These are phyloP conservation scores for Adelges cooleyi DNA, from an alignment of 1,140 invertebrate genomes.

Conservation along the genomic window DNA sequence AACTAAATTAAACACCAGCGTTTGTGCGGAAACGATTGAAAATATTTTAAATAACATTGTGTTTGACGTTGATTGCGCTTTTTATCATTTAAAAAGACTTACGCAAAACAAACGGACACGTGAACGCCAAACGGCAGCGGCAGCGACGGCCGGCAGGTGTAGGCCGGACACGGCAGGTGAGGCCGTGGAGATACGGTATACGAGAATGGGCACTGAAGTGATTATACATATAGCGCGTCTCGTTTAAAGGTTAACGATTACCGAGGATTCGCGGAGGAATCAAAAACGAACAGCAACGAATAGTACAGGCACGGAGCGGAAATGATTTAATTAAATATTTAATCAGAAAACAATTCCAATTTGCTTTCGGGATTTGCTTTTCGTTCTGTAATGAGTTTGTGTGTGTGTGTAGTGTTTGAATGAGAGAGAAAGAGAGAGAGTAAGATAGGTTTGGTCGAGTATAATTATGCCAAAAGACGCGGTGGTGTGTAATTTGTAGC, in stretches of 20 bases:
- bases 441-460: constrained; percentile 11
- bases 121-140: no score
- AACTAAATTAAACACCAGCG: no score
- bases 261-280: neutral
- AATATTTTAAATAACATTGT: no score
- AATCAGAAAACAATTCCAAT: constrained; percentile 29
- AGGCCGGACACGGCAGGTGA: neutral
- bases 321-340: constrained; percentile 28
- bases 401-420: neutral
- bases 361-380: constrained; percentile 24
- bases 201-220: neutral
- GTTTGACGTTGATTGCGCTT: no score
- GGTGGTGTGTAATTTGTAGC: constrained; percentile 23
- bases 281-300: neutral
- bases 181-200: neutral
- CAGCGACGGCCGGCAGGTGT: neutral
- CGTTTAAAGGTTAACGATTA: constrained; percentile 21
- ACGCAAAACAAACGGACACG: no score
- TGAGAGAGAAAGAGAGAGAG: neutral
- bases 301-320: neutral
- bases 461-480: constrained; percentile 25
- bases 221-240: neutral
- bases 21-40: no score
- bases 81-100: no score
- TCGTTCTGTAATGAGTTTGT: neutral